Evolutionary conservation across 2,113 vertebrate species (phyloP).

Genomic region (Neolamprologus toae): DNA sequence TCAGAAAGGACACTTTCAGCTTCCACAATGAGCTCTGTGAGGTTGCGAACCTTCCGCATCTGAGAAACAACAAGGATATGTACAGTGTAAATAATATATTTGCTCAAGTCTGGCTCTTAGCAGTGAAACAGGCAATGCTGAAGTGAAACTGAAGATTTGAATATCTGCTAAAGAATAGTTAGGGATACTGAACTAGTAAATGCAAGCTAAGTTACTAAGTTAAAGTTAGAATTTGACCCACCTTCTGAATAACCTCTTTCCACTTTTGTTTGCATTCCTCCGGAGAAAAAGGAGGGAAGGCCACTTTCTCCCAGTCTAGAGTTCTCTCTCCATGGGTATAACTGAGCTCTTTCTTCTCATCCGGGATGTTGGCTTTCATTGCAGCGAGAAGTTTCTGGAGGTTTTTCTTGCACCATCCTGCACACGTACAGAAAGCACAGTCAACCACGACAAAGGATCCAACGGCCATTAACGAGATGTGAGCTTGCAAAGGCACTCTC

Average conservation of each 20-base stretch:
- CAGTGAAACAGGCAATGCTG: neutral
- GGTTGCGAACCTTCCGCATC: constrained; percentile 38
- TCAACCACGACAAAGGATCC: neutral
- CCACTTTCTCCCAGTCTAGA: constrained; percentile 42
- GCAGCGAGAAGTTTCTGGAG: constrained; percentile 6
- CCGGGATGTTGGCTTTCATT: constrained; percentile 11
- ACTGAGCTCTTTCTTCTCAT: rapidly evolving
- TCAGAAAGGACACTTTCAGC: constrained; percentile 11
- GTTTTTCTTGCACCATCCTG: constrained; percentile 20
- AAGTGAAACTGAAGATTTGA: neutral
- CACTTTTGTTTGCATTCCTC: constrained; percentile 39
- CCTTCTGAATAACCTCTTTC: neutral
- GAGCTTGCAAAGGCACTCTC: neutral
- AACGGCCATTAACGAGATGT: neutral
- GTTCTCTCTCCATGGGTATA: neutral
- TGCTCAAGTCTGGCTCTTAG: neutral
- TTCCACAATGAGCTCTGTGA: constrained; percentile 47
- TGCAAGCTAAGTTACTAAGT: neutral
- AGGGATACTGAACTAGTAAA: neutral
- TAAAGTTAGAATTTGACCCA: neutral
- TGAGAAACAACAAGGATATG: neutral
- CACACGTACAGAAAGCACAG: neutral
- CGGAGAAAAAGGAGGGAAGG: constrained; percentile 46
- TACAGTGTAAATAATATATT: neutral
- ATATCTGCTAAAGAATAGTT: neutral